Evolutionary conservation across 2,113 vertebrate species (phyloP).

Genomic region (Rana temporaria): DNA sequence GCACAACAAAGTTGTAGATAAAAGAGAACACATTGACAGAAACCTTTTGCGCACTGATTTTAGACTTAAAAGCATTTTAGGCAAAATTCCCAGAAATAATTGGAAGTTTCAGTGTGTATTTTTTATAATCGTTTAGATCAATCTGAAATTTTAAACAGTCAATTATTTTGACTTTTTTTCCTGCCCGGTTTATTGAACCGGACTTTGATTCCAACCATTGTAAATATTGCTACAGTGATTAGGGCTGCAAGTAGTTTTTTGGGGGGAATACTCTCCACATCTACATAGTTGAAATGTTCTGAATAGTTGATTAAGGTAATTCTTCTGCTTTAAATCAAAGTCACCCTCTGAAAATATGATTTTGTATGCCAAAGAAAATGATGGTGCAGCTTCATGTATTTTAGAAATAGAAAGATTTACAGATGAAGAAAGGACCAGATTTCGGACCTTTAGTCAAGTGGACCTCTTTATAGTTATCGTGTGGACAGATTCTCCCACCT

Average conservation of each 20-base stretch:
- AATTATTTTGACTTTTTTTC: slow-evolving; percentile 28
- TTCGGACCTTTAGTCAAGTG: too few species aligned
- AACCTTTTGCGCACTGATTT: slow-evolving; percentile 29
- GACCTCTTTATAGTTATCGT: too few species aligned
- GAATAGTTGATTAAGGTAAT: slow-evolving; percentile 40
- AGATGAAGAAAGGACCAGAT: too few species aligned
- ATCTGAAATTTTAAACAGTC: slow-evolving; percentile 38
- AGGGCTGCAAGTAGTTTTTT: slow-evolving; percentile 1
- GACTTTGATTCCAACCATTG: slow-evolving; percentile 17
- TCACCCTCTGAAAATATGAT: not conserved
- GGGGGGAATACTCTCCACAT: not conserved
- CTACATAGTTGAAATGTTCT: slow-evolving; percentile 5
- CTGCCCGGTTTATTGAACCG: slow-evolving; percentile 1
- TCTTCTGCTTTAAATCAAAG: slow-evolving; percentile 12
- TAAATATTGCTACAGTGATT: slow-evolving; percentile 34
- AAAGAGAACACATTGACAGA: slow-evolving; percentile 33
- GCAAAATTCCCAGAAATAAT: slow-evolving; percentile 50
- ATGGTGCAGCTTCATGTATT: not conserved
- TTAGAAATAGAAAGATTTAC: not conserved
- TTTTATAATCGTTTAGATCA: slow-evolving; percentile 38
- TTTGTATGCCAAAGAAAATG: not conserved
- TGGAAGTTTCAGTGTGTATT: slow-evolving; percentile 41
- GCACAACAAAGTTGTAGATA: slow-evolving; percentile 15
- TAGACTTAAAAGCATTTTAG: slow-evolving; percentile 48
- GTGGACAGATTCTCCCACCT: too few species aligned